A percentile compares a stretch with the other conserved stretches of the same genome.
phyloP scores from a whole-genome alignment of 2,797 vertebrate species.

The Thunnus albacares region DNA sequence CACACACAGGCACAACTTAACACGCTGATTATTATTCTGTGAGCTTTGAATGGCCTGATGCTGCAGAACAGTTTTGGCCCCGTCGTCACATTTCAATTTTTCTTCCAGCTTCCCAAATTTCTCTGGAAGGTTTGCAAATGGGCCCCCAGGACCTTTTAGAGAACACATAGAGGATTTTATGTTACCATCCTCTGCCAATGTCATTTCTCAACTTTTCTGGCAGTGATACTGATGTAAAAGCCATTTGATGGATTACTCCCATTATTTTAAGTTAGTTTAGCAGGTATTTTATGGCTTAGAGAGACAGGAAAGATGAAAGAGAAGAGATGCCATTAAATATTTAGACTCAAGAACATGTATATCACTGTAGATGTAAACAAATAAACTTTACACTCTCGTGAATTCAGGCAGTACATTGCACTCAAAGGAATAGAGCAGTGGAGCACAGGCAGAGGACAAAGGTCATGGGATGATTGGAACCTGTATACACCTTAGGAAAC shows the following conservation, averaged over 20 bases:
- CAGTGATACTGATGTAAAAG: constrained; percentile 54
- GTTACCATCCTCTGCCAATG: constrained; percentile 68
- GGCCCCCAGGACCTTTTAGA: constrained; percentile 74
- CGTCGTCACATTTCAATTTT: constrained; percentile 45
- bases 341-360: constrained; percentile 12
- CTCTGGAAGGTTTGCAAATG: constrained; percentile 67
- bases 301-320: constrained; percentile 44
- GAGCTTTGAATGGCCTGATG: constrained; percentile 67
- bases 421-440: constrained; percentile 16
- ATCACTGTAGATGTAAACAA: constrained; percentile 33
- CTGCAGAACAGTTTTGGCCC: constrained; percentile 60
- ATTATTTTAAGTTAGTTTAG: constrained; percentile 59
- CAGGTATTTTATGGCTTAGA: constrained; percentile 49
- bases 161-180: constrained; percentile 72
- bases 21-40: constrained; percentile 52
- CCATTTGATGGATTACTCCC: constrained; percentile 60
- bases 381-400: constrained; percentile 7
- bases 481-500: constrained; percentile 47
- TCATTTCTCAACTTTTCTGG: constrained; percentile 74
- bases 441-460: constrained; percentile 19
- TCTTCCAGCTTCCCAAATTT: constrained; percentile 64
- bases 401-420: constrained; percentile 19
- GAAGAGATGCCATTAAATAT: constrained; percentile 11
- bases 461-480: constrained; percentile 22
- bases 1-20: constrained; percentile 6